phyloP scores from a whole-genome alignment of 2,113 vertebrate species.

The Salvator merianae region DNA sequence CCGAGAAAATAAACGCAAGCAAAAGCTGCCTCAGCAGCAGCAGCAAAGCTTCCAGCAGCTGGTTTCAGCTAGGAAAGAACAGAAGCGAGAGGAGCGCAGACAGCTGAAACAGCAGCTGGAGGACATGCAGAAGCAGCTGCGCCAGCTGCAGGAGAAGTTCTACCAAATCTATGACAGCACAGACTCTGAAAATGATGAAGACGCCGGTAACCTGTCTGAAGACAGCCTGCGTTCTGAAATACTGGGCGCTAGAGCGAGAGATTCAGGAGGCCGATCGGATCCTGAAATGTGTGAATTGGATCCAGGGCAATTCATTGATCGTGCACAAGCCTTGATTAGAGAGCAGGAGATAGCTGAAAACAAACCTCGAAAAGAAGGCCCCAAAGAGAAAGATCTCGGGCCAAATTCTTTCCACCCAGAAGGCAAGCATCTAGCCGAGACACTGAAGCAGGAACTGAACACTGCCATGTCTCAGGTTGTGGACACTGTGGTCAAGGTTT shows the following conservation, averaged over 20 bases:
- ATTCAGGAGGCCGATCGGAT: conserved; percentile 83
- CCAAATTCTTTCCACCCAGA: conserved; percentile 86
- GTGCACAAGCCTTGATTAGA: conserved; percentile 89
- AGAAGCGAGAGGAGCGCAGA: conserved; percentile 93
- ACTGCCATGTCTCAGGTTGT: conserved; percentile 97
- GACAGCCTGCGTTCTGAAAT: conserved; percentile 94
- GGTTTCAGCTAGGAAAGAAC: conserved; percentile 94
- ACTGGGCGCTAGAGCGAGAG: conserved; percentile 80
- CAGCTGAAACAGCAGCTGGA: conserved; percentile 99
- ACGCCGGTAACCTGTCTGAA: conserved; percentile 91
- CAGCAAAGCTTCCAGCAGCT: conserved; percentile 98
- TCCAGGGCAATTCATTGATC: conserved; percentile 92
- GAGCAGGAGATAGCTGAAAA: conserved; percentile 87
- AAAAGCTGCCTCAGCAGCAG: conserved; percentile 97
- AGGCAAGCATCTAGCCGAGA: conserved; percentile 93
- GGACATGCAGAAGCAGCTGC: conserved; percentile 99
- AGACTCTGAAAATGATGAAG: conserved; percentile 96
- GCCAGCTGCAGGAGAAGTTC: conserved; percentile 99
- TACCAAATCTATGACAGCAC: conserved; percentile 99
- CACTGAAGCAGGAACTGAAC: conserved; percentile 96
- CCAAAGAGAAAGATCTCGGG: conserved; percentile 82
- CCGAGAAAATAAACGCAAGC: conserved; percentile 98
- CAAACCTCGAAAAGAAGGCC: conserved; percentile 85
- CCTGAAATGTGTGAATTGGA: conserved; percentile 91
- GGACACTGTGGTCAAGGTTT: conserved; percentile 98